Percentiles rank a stretch among this genome's conserved stretches.
Conservation (phyloP, 1,140 invertebrate genomes). For the Drosophila murphyi region DNA sequence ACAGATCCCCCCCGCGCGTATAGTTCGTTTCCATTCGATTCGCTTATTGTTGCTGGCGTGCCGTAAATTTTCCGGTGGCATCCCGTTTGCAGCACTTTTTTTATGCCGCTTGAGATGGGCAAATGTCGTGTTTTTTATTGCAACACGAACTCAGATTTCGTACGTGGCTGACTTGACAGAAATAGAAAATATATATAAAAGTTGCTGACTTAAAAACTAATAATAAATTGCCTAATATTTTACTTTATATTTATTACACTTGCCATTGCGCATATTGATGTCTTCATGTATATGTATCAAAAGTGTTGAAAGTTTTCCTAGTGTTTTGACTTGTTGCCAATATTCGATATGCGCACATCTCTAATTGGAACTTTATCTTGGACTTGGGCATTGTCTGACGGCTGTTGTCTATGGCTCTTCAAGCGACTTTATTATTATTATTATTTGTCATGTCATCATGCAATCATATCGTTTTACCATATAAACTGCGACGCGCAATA, state of each 20-base stretch:
- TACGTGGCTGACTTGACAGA: not conserved
- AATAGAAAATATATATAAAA: no score
- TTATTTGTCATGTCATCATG: constrained; percentile 76
- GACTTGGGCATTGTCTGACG: constrained; percentile 3
- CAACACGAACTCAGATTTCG: not conserved
- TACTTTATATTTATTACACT: no score
- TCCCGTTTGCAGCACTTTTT: constrained; percentile 35
- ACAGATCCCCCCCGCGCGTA: not conserved
- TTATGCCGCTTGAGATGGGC: constrained; percentile 14
- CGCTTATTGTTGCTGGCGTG: constrained; percentile 57
- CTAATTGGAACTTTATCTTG: constrained; percentile 2
- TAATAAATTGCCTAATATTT: no score
- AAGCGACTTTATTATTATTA: constrained; percentile 45
- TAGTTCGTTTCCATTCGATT: not conserved
- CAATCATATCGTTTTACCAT: constrained; percentile 79
- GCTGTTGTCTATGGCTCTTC: constrained; percentile 13
- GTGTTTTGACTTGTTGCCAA: not conserved
- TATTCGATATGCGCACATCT: constrained; percentile 6
- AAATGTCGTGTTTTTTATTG: not conserved
- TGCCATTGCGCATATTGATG: no score
- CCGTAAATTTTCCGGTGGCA: constrained; percentile 77
- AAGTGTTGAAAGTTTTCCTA: not conserved
- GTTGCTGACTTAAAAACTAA: no score
- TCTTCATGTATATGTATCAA: no score
- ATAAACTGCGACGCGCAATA: constrained; percentile 59